Evolutionary conservation across 2,797 vertebrate genomes (phyloP), one percentile per base, ranked within the genome.

Genomic region (Emys orbicularis): DNA sequence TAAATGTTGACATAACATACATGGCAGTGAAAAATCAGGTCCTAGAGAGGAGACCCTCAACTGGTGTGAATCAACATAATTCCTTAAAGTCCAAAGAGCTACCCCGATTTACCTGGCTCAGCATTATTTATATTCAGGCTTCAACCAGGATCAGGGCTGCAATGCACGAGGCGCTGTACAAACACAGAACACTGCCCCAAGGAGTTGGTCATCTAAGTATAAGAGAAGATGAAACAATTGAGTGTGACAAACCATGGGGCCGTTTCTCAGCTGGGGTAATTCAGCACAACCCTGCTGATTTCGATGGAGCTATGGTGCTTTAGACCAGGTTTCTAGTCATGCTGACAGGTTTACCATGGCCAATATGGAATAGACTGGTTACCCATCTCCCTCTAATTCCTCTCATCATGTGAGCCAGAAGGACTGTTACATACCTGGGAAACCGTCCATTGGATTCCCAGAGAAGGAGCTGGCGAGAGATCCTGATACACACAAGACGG

Each of bases 1-100:
- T 37, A 21, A 68, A 68, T 37, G 34, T n/a, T 19, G 34, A 18
- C 31, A 34, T 29, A 65, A 65, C 15, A 53, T 23, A 6, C 0
- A 29, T 13, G 11, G 15, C 49, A 77, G 2, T 37, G 13, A 16
- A 61, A 37, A 86, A 89, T 41, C 3, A 15, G 88, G 34, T 41
- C 6, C 5, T 0, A 25, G 27, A 41, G 47, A 53, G n/a, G 31
- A 15, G 31, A 25, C 4, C 13, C 5, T 2, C 41, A 81, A 12
- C 6, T 44, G 27, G 10, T 41, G 80, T 23, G 50, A 92, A n/a
- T n/a, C 65, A 31, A 56, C 61, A 11, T 2, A 23, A 37, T 9
- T 56, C 52, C 1, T 50, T 16, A 86, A 74, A 68, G 65, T 11
- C 31, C 59, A 80, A 23, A 37, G 65, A 23, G 4, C 65, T 11